A percentile compares a stretch with the other conserved stretches of the same genome.
Conservation (phyloP, 2,797 vertebrate species). For the Scomberomorus guttatus region DNA sequence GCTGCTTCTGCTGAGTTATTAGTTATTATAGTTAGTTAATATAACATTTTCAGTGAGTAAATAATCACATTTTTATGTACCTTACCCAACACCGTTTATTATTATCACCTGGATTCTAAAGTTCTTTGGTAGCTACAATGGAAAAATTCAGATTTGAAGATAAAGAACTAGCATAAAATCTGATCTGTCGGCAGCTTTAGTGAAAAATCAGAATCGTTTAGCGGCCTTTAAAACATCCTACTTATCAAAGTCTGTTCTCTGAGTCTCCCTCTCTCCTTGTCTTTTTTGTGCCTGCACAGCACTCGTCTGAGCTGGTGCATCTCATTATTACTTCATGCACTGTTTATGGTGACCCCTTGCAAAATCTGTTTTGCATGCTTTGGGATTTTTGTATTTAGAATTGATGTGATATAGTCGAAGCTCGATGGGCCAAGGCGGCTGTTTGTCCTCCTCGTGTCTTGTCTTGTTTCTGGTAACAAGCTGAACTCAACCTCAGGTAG, state of each 20-base stretch:
- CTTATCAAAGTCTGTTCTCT: neutral
- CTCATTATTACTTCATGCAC: conserved; percentile 27
- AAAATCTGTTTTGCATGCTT: conserved; percentile 20
- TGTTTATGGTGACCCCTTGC: conserved; percentile 18
- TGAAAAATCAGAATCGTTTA: neutral
- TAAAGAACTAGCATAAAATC: neutral
- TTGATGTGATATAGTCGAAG: neutral
- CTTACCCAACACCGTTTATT: too few relatives aligned
- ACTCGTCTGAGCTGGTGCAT: neutral
- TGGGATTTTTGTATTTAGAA: neutral
- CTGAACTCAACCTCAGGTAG: conserved; percentile 35
- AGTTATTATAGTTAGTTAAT: neutral
- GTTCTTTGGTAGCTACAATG: neutral
- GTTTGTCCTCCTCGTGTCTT: conserved; percentile 36
- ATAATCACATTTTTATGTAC: too few relatives aligned
- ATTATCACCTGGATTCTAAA: neutral
- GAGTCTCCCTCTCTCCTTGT: neutral
- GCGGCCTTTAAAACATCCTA: neutral
- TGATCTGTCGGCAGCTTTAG: neutral
- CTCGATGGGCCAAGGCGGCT: neutral
- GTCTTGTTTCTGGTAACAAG: conserved; percentile 47
- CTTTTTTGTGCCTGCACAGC: neutral
- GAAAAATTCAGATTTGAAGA: neutral
- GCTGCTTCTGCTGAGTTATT: too few relatives aligned
- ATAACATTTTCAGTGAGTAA: neutral